A percentile compares a stretch with the other conserved stretches of the same genome.
phyloP scores from a whole-genome alignment of 2,113 vertebrate species.

The Dicaeum eximium region DNA sequence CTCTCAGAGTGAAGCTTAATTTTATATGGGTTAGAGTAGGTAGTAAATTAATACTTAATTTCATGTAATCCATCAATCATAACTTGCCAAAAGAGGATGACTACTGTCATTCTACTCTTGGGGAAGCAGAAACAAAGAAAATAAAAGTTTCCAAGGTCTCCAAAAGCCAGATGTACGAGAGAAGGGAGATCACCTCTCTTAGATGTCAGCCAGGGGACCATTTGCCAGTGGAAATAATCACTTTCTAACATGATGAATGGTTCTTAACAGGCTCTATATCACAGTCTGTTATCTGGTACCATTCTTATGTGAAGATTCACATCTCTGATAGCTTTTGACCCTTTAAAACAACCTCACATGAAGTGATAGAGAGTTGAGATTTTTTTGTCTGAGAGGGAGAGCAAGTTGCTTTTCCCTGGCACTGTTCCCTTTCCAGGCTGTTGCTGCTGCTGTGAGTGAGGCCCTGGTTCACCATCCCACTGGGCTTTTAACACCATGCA shows the following conservation, averaged over 20 bases:
- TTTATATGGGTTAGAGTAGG: neutral
- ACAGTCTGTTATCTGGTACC: neutral
- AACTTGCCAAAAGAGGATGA: neutral
- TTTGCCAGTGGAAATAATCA: neutral
- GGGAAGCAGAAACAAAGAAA: neutral
- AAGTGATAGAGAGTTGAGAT: neutral
- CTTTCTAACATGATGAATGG: neutral
- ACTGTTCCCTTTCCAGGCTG: neutral
- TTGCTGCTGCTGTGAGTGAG: neutral
- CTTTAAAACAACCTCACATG: neutral
- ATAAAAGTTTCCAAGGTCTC: neutral
- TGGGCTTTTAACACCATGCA: conserved; percentile 36
- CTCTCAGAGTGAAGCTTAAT: neutral
- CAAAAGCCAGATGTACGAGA: neutral
- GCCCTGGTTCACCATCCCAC: conserved; percentile 45
- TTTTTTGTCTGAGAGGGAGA: neutral
- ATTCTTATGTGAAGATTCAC: accelerated
- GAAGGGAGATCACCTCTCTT: neutral
- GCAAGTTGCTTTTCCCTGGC: neutral
- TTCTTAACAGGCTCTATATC: neutral
- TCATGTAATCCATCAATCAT: neutral
- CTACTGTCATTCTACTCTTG: neutral
- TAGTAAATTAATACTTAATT: neutral
- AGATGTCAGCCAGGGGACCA: neutral
- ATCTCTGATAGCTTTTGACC: neutral